Evolutionary conservation across 2,797 vertebrate genomes (phyloP).

Genomic region (Mergus octosetaceus): DNA sequence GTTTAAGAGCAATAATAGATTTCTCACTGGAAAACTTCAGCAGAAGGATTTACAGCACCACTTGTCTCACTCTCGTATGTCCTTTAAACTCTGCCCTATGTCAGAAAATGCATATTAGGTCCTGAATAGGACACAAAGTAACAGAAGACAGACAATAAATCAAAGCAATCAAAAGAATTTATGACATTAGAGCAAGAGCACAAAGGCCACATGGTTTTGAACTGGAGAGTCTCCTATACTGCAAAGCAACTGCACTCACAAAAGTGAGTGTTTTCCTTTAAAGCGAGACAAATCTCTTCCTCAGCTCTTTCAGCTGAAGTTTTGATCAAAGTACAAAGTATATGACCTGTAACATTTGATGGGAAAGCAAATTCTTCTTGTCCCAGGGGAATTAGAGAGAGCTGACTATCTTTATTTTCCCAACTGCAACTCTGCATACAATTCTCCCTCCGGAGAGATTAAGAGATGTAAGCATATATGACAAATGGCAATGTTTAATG

Average conservation of each 20-base stretch:
- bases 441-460: background rate
- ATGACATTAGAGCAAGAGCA: background rate
- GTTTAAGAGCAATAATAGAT: background rate
- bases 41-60: background rate
- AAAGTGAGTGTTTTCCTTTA: background rate
- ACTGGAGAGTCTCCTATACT: background rate
- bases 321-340: conserved; percentile 12
- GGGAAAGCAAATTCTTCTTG: background rate
- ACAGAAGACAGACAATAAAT: background rate
- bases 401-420: background rate
- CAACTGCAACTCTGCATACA: background rate
- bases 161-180: background rate
- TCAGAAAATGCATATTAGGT: background rate
- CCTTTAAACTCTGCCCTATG: background rate
- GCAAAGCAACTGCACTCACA: background rate
- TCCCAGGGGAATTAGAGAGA: background rate
- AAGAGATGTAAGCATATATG: background rate
- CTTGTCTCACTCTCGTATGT: background rate
- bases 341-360: background rate
- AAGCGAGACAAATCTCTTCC: background rate
- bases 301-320: background rate
- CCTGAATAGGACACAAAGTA: background rate
- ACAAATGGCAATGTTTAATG: background rate
- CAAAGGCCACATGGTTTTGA: background rate
- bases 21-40: background rate